Evolutionary conservation across 2,797 vertebrate genomes (phyloP), one percentile per base, ranked within the genome.

Genomic region (Apogon hyalosoma): DNA sequence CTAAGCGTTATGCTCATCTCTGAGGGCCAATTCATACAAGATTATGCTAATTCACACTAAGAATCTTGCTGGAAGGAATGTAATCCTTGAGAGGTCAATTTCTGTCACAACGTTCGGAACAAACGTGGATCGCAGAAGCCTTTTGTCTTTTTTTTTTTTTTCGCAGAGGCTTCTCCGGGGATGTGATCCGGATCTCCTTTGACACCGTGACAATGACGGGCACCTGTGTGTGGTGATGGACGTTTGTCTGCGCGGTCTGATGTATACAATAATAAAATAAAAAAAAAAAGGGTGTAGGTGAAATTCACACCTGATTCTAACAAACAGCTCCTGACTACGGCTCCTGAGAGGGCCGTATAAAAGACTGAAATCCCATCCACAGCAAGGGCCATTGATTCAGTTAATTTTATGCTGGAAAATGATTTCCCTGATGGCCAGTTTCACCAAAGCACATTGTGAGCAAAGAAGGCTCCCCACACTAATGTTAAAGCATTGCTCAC

Each of bases 341-440:
- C 73, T 84, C 88, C 79, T 43, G 77, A 79, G 90, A 87, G 84
- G 82, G 76, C 47, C 58, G 74, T 88, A 92, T 87, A 92, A 93
- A 92, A 84, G 82, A 88, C 43, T 36, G 40, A 66, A 83, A 70
- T 83, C 82, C 80, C 81, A 84, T 89, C 88, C 81, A 82, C 83
- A 86, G 83, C 80, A 77, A 88, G 81, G 87, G 84, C 90, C 90
- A 92, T 91, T 93, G 92, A 93, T 93, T 93, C 86, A 73, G 90
- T 92, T 93, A 92, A 93, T 94, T 93, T 93, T 91, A 93, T 92
- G 91, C 90, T 45, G 82, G 83, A 83, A 91, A 86, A 88, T 93
- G 89, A 93, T 94, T 94, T 94, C 93, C 93, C 92, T 33, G 41
- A 88, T 68, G 93, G 83, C 86, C 78, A 83, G 86, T 92, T 91